These are phyloP conservation scores for Heteractis magnifica DNA, from an alignment of 92 coral and sea anemone species.

Conservation along the genomic window DNA sequence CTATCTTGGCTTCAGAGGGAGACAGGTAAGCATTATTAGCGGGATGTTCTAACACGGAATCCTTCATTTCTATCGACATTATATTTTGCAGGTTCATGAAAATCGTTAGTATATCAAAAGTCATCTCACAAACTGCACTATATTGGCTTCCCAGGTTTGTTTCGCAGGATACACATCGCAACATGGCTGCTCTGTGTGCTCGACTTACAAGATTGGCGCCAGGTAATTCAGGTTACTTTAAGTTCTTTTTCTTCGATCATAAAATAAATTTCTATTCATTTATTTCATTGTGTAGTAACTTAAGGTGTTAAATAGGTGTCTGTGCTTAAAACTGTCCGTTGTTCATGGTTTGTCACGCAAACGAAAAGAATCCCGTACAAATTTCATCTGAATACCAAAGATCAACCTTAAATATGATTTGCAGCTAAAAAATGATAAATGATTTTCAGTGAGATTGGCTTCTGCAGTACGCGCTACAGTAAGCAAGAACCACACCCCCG, in stretches of 20 bases:
- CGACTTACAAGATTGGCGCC: conserved; percentile 13
- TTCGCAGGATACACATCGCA: conserved; percentile 7
- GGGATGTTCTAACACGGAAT: not conserved
- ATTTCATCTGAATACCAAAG: not conserved
- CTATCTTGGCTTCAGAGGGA: not conserved
- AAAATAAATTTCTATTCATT: not conserved
- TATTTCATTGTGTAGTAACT: not conserved
- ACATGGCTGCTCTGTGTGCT: conserved; percentile 29
- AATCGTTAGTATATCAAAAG: not conserved
- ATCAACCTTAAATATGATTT: not conserved
- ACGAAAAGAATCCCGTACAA: not conserved
- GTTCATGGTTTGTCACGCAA: not conserved
- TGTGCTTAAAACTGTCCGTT: not conserved
- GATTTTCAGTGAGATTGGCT: conserved; percentile 7
- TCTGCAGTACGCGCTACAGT: conserved; percentile 4
- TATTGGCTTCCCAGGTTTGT: conserved; percentile 3
- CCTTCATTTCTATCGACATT: not conserved
- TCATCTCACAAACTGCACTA: not conserved
- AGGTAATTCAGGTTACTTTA: not conserved
- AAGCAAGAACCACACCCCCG: conserved; percentile 2
- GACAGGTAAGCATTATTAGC: not conserved
- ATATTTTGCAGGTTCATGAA: not conserved
- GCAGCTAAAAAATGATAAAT: not conserved
- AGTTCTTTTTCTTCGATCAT: not conserved
- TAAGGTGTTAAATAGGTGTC: conserved; percentile 7